These are phyloP conservation scores for Solenopsis fugax DNA, from an alignment of 1,140 invertebrate species.

Conservation along the genomic window DNA sequence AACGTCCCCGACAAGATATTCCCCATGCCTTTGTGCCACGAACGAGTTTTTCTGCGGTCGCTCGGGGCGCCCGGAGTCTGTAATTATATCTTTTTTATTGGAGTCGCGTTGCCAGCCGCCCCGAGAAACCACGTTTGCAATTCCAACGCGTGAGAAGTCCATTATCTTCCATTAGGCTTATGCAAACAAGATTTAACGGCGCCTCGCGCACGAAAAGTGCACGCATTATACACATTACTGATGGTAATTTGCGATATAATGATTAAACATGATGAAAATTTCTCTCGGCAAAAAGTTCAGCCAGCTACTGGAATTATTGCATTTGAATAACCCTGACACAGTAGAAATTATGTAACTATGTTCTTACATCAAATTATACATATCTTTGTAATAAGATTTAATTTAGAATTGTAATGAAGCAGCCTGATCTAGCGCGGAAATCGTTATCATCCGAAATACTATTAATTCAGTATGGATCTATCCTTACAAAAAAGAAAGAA, in stretches of 20 bases:
- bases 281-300: too few relatives aligned
- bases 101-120: not conserved
- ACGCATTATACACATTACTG: not conserved
- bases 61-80: not conserved
- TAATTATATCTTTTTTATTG: constrained; percentile 54
- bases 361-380: not conserved
- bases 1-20: not conserved
- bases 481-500: too few relatives aligned
- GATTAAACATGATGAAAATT: not conserved
- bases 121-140: constrained; percentile 42
- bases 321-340: not conserved
- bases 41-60: constrained; percentile 37
- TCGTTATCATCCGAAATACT: too few relatives aligned
- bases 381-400: not conserved
- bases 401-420: not conserved
- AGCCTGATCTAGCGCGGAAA: too few relatives aligned
- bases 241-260: constrained; percentile 3
- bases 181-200: constrained; percentile 34
- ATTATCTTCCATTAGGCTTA: constrained; percentile 9
- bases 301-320: not conserved
- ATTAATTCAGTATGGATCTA: too few relatives aligned
- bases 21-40: not conserved
- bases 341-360: not conserved
- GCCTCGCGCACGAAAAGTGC: constrained; percentile 13
- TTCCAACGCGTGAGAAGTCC: constrained; percentile 13